Evolutionary conservation across 2,113 vertebrate genomes (phyloP).

Genomic region (Paramisgurnus dabryanus): DNA sequence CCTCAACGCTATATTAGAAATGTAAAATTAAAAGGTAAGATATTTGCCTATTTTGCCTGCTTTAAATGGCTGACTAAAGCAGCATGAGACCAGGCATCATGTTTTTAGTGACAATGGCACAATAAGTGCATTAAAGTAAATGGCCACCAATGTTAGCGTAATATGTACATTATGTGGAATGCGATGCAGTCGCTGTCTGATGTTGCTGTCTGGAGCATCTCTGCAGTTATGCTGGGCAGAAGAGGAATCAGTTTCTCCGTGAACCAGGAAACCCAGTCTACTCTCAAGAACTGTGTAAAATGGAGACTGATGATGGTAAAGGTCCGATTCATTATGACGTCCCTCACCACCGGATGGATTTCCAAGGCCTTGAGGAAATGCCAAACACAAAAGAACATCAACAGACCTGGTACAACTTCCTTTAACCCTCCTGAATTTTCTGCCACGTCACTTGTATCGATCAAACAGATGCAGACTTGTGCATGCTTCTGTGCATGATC

Average conservation of each 20-base stretch:
- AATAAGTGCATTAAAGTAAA: background rate
- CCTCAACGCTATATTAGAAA: too few species aligned
- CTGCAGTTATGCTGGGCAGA: constrained; percentile 18
- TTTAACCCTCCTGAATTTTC: too few species aligned
- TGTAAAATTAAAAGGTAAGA: background rate
- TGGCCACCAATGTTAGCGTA: background rate
- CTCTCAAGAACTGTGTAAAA: background rate
- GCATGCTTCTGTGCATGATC: too few species aligned
- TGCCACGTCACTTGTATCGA: too few species aligned
- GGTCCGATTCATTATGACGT: constrained; percentile 29
- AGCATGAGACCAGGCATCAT: background rate
- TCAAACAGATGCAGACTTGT: too few species aligned
- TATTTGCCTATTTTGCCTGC: too few species aligned
- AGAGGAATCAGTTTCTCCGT: constrained; percentile 6
- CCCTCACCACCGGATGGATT: too few species aligned
- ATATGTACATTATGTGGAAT: constrained; percentile 15
- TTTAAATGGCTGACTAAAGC: background rate
- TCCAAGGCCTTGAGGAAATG: too few species aligned
- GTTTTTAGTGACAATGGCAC: background rate
- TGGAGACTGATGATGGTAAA: constrained; percentile 1
- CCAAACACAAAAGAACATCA: too few species aligned
- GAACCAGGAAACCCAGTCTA: constrained; percentile 27
- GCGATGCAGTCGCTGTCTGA: background rate
- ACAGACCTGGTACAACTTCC: too few species aligned
- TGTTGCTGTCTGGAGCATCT: constrained; percentile 23